Evolutionary conservation across 2,113 vertebrate genomes (phyloP).

Genomic region (Antennarius striatus): DNA sequence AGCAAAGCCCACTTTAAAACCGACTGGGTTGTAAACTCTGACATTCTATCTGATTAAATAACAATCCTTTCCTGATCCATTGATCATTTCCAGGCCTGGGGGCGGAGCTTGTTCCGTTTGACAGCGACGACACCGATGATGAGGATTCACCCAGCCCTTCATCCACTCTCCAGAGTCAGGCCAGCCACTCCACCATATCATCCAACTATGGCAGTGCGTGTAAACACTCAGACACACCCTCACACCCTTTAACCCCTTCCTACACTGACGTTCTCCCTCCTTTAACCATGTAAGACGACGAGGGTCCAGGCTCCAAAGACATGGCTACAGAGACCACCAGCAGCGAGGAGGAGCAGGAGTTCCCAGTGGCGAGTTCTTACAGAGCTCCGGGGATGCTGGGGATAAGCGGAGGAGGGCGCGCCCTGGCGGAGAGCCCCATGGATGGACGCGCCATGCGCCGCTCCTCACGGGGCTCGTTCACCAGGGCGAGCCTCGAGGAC

Average conservation of each 20-base stretch:
- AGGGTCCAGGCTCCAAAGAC: constrained; percentile 90
- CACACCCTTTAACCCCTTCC: neutral
- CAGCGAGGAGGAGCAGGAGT: constrained; percentile 97
- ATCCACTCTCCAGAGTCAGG: constrained; percentile 94
- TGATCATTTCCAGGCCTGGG: constrained; percentile 52
- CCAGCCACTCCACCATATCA: constrained; percentile 96
- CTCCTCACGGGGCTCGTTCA: constrained; percentile 93
- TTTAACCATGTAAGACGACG: constrained; percentile 82
- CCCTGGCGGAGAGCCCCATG: constrained; percentile 83
- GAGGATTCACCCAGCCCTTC: constrained; percentile 97
- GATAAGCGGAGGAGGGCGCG: constrained; percentile 54
- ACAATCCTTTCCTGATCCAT: neutral
- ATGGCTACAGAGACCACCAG: constrained; percentile 90
- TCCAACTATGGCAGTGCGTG: constrained; percentile 95
- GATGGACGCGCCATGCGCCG: constrained; percentile 91
- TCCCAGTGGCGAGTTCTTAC: constrained; percentile 80
- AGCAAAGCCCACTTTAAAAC: neutral
- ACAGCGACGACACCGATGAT: constrained; percentile 94
- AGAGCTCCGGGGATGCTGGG: constrained; percentile 66
- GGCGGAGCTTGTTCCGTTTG: constrained; percentile 91
- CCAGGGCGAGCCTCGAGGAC: constrained; percentile 93
- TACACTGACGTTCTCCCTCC: neutral
- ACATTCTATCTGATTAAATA: neutral
- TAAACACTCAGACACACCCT: neutral
- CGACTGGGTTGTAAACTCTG: neutral